Base-by-base conservation (phyloP, 2,113 vertebrate genomes). In the Lanius ludovicianus region DNA sequence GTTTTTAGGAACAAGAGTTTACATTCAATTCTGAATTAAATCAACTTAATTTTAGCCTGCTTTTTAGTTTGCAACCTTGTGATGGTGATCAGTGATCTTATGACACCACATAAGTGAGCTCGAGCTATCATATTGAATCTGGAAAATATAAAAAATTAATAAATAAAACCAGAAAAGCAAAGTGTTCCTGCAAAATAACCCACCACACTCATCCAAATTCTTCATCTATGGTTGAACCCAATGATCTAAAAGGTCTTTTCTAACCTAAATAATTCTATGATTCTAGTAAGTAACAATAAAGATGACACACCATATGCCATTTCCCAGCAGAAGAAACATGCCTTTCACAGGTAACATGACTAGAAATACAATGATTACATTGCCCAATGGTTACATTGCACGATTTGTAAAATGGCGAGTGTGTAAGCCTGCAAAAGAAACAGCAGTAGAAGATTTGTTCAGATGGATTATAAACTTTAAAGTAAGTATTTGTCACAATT, bases 361-460 rank as follows among this genome's bases (percentile, higher is more conserved):
- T 39, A 65, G 63, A 89, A 69, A 85, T 35, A 23, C 17, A 53
- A 35, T 3, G 14, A 37, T 44, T 47, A 44, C 0, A 0, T 1
- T 44, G 28, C 0, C n/a, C 17, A 53, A 35, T 3, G 14, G n/a
- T 44, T 47, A 44, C 0, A 0, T 1, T 44, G 28, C 0, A 2
- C 4, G 7, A 77, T 33, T 62, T 73, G 16, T 57, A 50, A 75
- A 94, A 77, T 11, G 22, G 8, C 7, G 8, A 5, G 10, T 41
- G 19, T 41, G 13, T 35, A 49, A n/a, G 19, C 20, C 10, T 57
- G 24, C 11, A 60, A 65, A 83, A 81, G n/a, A 52, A 46, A 31
- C 3, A 62, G 17, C 23, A 31, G 21, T 2, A 55, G 23, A 33
- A 13, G 6, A 57, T 12, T 33, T 39, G 19, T 37, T 57, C 9